Evolutionary conservation across 2,797 vertebrate genomes (phyloP).

Genomic region (Tapirus indicus): DNA sequence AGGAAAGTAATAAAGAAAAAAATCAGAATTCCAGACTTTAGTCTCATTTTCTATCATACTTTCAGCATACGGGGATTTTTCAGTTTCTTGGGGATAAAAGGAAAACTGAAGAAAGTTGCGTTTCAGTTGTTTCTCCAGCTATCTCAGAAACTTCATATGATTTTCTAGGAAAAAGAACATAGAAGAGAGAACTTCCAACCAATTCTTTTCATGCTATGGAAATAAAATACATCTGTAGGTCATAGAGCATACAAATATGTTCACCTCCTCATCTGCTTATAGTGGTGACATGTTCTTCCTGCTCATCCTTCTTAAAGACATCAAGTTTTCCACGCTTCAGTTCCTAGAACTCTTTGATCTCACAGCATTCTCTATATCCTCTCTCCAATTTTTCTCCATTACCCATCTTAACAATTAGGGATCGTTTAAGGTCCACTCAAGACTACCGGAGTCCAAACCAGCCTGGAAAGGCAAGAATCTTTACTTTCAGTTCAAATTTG

Average conservation of each 20-base stretch:
- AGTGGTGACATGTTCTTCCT: conserved; percentile 40
- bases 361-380: background rate
- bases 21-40: background rate
- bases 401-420: background rate
- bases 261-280: background rate
- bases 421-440: background rate
- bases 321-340: conserved; percentile 52
- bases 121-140: background rate
- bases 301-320: conserved; percentile 51
- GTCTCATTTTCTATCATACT: background rate
- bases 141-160: background rate
- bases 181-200: background rate
- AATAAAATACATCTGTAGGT: background rate
- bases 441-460: background rate
- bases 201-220: background rate
- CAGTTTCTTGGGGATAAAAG: conserved; percentile 2
- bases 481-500: background rate
- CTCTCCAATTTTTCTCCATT: background rate
- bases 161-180: background rate
- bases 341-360: conserved; percentile 62
- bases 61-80: background rate
- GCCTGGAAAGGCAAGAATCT: background rate
- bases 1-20: background rate
- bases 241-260: background rate
- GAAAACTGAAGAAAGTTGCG: background rate